Conservation (phyloP, 92 coral and sea anemone genomes). For the Actinostola sp. region DNA sequence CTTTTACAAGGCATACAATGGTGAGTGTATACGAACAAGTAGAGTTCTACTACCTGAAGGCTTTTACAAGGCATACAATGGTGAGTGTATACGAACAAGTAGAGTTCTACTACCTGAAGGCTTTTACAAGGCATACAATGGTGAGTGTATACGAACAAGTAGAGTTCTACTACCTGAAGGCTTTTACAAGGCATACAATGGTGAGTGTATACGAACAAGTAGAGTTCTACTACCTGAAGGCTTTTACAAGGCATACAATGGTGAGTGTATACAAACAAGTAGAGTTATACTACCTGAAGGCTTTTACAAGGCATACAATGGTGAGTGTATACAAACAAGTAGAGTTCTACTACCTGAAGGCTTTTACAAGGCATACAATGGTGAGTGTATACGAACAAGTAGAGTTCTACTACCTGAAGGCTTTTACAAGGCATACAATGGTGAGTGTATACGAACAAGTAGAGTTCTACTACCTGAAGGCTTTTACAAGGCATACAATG, state of each 20-base stretch:
- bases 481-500: constrained; percentile 82
- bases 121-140: constrained; percentile 82
- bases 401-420: constrained; percentile 80
- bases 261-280: constrained; percentile 85
- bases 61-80: constrained; percentile 82
- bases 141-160: constrained; percentile 87
- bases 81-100: constrained; percentile 87
- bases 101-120: constrained; percentile 80
- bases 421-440: constrained; percentile 82
- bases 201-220: constrained; percentile 87
- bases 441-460: constrained; percentile 87
- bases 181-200: constrained; percentile 82
- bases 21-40: constrained; percentile 87
- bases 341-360: constrained; percentile 80
- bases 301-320: constrained; percentile 82
- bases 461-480: constrained; percentile 80
- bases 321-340: constrained; percentile 85
- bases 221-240: constrained; percentile 80
- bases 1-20: constrained; percentile 82
- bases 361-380: constrained; percentile 82
- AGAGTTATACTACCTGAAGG: constrained; percentile 80
- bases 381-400: constrained; percentile 87
- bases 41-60: constrained; percentile 80
- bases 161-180: constrained; percentile 80
- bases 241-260: constrained; percentile 82